Evolutionary conservation across 1,140 invertebrate species (phyloP), one percentile per base, ranked within the genome.

Genomic region (Drosophila pallidifrons): DNA sequence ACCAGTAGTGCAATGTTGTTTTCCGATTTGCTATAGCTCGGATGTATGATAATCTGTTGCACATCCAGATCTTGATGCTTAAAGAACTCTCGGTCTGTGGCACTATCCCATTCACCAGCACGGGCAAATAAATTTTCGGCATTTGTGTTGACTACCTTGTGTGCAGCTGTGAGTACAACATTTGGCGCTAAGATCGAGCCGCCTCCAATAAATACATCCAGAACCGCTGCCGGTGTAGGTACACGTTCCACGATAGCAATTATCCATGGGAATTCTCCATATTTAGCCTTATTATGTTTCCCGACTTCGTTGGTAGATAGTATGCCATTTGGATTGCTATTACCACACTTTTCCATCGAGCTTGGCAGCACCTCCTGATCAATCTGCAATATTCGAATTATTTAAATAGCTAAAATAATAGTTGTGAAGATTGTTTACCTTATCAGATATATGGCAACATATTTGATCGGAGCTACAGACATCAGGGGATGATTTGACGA

Each of bases 181-280:
- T 94, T 92, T 0, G 94, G 94, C 51, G 95, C 93, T 25, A 96
- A 95, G 1, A 96, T 86, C 0, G 96, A 95, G 0, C 95, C 96
- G 0, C 94, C 96, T 43, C 95, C 96, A 43, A 96, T 93, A 68
- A 95, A 92, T 41, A 65, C 81, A 94, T 95, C 1, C 94, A 81
- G 66, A 96, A 96, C 3, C 95, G 2, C 1, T 6, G 93, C 47
- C 94, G 93, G 91, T 1, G 92, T 94, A 76, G 96, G 94, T 8
- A 94, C 92, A 0, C 94, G 93, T 77, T 95, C 95, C 70, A 98
- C 83, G 41, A 98, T 94, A 3, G 96, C 97, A 0, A 96, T 95
- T 93, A 97, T 96, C 97, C 97, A 98, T 0, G 96, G 96, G 77
- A 97, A 97, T 93, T 98, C 97, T 7, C 95, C 94, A 65, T 94